phyloP scores from a whole-genome alignment of 2,797 vertebrate species.

The Sebastes jordani region DNA sequence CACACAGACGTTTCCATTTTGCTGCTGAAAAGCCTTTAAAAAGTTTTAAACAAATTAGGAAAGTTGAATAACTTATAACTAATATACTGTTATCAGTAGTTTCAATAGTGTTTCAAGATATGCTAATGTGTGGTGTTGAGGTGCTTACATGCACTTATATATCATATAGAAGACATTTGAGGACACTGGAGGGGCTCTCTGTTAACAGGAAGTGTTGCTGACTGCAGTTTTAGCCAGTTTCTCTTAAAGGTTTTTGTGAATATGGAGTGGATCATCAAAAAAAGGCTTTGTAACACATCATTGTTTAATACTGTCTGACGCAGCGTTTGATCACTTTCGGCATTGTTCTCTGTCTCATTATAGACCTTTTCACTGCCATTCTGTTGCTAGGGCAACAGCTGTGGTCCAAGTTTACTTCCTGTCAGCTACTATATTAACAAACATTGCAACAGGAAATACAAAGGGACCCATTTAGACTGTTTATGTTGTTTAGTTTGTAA shows the following conservation, averaged over 20 bases:
- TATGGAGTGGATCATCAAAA: background rate
- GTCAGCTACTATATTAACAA: background rate
- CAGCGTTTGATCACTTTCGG: background rate
- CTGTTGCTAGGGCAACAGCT: background rate
- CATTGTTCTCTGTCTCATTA: background rate
- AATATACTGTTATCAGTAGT: background rate
- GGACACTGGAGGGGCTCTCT: background rate
- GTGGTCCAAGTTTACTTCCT: background rate
- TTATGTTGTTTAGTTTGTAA: background rate
- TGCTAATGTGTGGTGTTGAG: background rate
- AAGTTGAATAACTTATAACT: background rate
- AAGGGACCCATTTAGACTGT: background rate
- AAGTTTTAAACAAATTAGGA: background rate
- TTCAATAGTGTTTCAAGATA: background rate
- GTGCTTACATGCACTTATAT: background rate
- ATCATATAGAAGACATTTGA: background rate
- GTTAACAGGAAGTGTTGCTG: constrained; percentile 10
- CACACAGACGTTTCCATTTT: background rate
- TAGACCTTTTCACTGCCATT: background rate
- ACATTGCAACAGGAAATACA: background rate
- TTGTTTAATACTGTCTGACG: background rate
- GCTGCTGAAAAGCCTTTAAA: background rate
- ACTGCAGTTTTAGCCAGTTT: background rate
- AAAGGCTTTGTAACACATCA: background rate
- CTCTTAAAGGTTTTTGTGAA: background rate